These are phyloP conservation scores for Dipodomys spectabilis DNA, from an alignment of 2,113 vertebrate species.

Conservation along the genomic window DNA sequence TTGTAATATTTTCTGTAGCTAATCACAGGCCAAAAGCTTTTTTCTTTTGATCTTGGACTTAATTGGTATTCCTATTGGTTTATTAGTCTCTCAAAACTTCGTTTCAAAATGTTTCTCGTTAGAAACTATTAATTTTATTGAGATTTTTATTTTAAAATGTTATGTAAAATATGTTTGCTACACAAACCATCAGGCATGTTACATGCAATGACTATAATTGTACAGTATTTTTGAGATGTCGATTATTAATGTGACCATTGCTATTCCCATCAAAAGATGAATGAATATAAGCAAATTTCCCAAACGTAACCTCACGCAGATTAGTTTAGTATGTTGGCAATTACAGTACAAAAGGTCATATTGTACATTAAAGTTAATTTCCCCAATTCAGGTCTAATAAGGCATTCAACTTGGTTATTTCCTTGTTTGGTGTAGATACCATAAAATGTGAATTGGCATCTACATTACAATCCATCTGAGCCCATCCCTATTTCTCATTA, in stretches of 20 bases:
- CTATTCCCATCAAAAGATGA: neutral
- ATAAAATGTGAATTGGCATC: conserved; percentile 56
- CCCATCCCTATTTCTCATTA: conserved; percentile 35
- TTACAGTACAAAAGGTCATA: conserved; percentile 49
- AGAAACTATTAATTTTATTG: neutral
- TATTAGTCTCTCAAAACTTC: neutral
- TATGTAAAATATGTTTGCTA: conserved; percentile 17
- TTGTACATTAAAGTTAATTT: conserved; percentile 36
- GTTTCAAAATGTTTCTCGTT: neutral
- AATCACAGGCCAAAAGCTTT: neutral
- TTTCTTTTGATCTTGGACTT: neutral
- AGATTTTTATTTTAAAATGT: neutral
- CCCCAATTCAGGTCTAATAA: conserved; percentile 57
- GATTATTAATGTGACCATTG: neutral
- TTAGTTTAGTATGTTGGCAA: neutral
- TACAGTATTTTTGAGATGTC: neutral
- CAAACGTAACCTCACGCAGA: neutral
- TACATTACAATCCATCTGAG: conserved; percentile 5
- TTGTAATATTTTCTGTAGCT: neutral
- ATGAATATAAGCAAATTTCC: neutral
- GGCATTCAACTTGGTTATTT: conserved; percentile 21
- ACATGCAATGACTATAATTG: neutral
- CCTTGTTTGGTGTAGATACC: conserved; percentile 5
- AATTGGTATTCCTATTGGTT: neutral
- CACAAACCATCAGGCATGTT: neutral